Evolutionary conservation across 23 tunicate species (phyloP).

Genomic region (Botrylloides violaceus): DNA sequence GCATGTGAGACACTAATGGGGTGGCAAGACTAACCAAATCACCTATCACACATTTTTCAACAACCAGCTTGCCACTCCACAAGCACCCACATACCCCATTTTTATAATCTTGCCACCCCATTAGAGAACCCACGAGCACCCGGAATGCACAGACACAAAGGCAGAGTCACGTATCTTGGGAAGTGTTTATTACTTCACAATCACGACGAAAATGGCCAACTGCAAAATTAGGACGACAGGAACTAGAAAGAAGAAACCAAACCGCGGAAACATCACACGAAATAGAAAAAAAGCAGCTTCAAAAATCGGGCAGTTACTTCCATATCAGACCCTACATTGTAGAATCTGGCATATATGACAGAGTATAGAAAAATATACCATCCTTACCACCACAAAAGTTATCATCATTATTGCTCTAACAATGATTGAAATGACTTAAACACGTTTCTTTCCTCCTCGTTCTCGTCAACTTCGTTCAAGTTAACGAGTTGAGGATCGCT

Average conservation of each 20-base stretch:
- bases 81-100: background rate
- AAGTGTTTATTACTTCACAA: background rate
- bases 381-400: too few relatives aligned
- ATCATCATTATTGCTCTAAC: slow-evolving; percentile 37
- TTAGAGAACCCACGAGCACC: background rate
- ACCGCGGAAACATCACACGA: too few relatives aligned
- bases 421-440: slow-evolving; percentile 84
- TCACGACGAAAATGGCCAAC: too few relatives aligned
- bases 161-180: background rate
- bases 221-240: too few relatives aligned
- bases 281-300: too few relatives aligned
- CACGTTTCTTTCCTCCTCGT: slow-evolving; percentile 86
- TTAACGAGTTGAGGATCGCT: slow-evolving; percentile 36
- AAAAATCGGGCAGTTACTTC: too few relatives aligned
- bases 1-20: background rate
- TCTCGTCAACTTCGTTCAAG: slow-evolving; percentile 33
- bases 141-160: background rate
- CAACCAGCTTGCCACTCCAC: background rate
- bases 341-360: too few relatives aligned
- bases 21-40: background rate
- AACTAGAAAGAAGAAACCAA: too few relatives aligned
- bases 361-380: too few relatives aligned
- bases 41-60: background rate
- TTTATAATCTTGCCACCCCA: background rate
- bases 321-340: too few relatives aligned